Conservation (phyloP, 2,888 invertebrate species). For the Neoaliturus tenellus region DNA sequence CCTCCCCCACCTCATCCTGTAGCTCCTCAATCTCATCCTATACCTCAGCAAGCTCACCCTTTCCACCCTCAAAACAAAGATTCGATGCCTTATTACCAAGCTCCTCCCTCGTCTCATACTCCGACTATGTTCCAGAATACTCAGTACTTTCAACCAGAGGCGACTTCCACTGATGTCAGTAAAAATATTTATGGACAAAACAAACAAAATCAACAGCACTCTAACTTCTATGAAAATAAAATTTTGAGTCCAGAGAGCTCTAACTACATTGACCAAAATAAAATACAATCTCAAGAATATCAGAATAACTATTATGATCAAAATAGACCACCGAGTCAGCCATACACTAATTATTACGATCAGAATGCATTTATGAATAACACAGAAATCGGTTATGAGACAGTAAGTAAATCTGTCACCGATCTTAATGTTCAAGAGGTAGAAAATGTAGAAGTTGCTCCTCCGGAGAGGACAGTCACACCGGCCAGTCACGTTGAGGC, state of each 20-base stretch:
- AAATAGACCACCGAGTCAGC: background rate
- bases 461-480: slow-evolving; percentile 32
- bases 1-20: slow-evolving; percentile 47
- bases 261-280: slow-evolving; percentile 30
- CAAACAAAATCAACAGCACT: background rate
- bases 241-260: background rate
- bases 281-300: background rate
- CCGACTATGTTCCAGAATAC: slow-evolving; percentile 35
- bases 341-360: background rate
- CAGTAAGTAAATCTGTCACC: background rate
- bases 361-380: slow-evolving; percentile 14
- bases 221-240: background rate
- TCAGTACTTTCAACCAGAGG: slow-evolving; percentile 23
- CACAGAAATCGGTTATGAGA: background rate
- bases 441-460: slow-evolving; percentile 55
- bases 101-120: background rate
- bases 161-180: background rate
- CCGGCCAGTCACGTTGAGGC: background rate
- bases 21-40: slow-evolving; percentile 59
- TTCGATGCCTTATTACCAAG: slow-evolving; percentile 8
- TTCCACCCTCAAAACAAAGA: background rate
- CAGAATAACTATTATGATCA: background rate
- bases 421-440: slow-evolving; percentile 37
- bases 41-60: slow-evolving; percentile 61
- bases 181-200: background rate